Percentiles rank a stretch among this genome's conserved stretches.
Conservation (phyloP, 2,113 vertebrate genomes). For the Poicephalus meyeri region DNA sequence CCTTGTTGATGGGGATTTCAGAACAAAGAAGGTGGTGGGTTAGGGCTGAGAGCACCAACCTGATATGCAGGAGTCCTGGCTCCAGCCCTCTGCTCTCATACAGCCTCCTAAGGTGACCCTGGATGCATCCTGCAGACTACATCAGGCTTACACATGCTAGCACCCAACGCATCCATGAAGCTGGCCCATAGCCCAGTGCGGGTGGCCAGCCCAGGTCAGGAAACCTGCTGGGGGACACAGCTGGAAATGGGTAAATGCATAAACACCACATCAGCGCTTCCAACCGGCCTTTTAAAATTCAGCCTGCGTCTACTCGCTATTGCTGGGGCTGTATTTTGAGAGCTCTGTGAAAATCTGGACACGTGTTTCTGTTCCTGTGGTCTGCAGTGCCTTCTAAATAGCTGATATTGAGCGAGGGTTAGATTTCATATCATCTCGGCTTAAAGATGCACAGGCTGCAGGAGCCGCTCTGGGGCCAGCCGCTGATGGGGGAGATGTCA, state of each 20-base stretch:
- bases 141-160: not conserved
- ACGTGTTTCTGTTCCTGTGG: not conserved
- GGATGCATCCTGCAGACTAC: not conserved
- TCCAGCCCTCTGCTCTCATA: not conserved
- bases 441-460: not conserved
- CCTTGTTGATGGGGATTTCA: not conserved
- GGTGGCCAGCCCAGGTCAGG: not conserved
- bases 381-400: not conserved
- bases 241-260: not conserved
- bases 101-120: not conserved
- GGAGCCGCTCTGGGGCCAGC: not conserved
- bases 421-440: not conserved
- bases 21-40: not conserved
- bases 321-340: not conserved
- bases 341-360: not conserved
- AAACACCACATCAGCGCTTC: not conserved
- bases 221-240: not conserved
- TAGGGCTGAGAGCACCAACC: not conserved
- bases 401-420: accelerated
- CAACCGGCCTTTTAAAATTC: not conserved
- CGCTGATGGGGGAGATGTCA: not conserved
- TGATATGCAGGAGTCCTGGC: accelerated
- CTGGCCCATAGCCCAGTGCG: not conserved
- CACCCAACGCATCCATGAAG: not conserved
- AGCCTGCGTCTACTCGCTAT: accelerated